Percentiles rank a stretch among this genome's conserved stretches.
These are phyloP conservation scores for Neotoxoptera formosana DNA, from an alignment of 1,140 invertebrate species.

Conservation along the genomic window DNA sequence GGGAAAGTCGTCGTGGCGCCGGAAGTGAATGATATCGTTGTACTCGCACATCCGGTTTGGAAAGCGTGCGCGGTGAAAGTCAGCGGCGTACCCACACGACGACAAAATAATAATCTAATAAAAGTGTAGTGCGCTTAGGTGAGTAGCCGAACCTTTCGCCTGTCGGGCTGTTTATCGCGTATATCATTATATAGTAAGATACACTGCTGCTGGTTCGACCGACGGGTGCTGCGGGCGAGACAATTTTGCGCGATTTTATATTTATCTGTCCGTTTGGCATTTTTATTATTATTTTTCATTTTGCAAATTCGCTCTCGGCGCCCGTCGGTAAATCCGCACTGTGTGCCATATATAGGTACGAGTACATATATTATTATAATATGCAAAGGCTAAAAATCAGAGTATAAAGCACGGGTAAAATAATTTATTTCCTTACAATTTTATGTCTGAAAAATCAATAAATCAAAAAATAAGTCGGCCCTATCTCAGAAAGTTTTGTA, in stretches of 20 bases:
- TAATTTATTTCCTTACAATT: no score
- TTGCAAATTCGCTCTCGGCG: background rate
- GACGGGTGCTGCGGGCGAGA: background rate
- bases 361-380: no score
- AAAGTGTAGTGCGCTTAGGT: background rate
- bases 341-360: no score
- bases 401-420: no score
- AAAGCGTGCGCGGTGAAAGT: slow-evolving; percentile 43
- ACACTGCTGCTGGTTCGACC: background rate
- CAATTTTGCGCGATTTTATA: background rate
- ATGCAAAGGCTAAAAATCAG: no score
- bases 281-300: background rate
- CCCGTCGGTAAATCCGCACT: background rate
- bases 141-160: background rate
- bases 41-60: slow-evolving; percentile 50
- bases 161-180: background rate
- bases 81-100: background rate
- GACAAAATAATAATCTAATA: background rate
- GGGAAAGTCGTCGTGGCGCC: background rate
- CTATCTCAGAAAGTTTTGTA: no score
- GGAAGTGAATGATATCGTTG: background rate
- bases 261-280: background rate
- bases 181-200: background rate
- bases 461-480: no score
- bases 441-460: no score